These are phyloP conservation scores for Thinocorus orbignyianus DNA, from an alignment of 2,113 vertebrate genomes.

Conservation along the genomic window DNA sequence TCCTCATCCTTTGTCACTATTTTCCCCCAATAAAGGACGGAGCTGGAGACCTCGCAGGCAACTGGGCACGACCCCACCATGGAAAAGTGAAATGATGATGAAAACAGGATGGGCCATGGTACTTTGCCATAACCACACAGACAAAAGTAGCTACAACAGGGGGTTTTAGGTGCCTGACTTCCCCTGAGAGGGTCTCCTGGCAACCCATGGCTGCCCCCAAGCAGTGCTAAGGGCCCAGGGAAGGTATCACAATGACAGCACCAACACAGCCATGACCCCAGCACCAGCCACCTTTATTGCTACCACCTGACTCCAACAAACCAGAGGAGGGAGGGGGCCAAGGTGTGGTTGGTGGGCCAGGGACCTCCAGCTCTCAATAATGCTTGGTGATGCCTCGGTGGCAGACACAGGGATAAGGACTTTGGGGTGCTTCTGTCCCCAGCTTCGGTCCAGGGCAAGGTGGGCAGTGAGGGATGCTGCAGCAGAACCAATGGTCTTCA, in stretches of 20 bases:
- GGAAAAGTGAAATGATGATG: neutral
- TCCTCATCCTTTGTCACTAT: neutral
- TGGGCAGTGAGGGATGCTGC: rapidly evolving
- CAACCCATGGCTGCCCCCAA: neutral
- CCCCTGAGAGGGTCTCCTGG: neutral
- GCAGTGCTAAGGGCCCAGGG: neutral
- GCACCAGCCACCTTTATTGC: neutral
- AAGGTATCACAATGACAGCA: neutral
- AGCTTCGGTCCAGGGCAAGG: too few relatives aligned
- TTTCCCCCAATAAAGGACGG: neutral
- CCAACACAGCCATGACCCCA: neutral
- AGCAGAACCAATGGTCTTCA: rapidly evolving
- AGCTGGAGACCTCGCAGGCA: neutral
- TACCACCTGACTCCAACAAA: neutral
- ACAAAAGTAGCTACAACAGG: neutral
- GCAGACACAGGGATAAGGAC: rapidly evolving
- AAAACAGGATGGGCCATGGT: neutral
- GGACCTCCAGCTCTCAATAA: neutral
- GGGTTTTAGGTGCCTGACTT: neutral
- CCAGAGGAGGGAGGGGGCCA: neutral
- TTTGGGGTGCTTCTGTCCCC: neutral
- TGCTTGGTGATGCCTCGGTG: rapidly evolving
- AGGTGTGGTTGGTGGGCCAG: neutral
- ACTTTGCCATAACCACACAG: neutral
- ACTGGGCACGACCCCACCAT: neutral